Base-by-base conservation (phyloP, 2,797 vertebrate species). In the Chrysocyon brachyurus region DNA sequence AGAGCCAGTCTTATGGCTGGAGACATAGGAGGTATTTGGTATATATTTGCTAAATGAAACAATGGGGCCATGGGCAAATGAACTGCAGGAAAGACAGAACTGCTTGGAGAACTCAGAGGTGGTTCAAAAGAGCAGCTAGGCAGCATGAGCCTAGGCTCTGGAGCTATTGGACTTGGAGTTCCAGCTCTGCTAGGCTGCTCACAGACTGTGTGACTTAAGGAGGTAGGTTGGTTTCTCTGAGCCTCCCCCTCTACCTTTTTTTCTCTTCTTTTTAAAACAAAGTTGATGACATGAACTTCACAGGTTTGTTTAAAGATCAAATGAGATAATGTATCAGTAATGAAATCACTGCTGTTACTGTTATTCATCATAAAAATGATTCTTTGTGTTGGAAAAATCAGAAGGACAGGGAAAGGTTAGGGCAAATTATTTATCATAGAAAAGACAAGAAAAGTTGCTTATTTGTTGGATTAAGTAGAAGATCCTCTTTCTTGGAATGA, bases 391-490 rank as follows among this genome's bases (percentile, higher is more conserved):
- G 31, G 10, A 94, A 73, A 28, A 88, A 64, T 63, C 46, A 59
- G 24, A 95, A 83, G 7, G 81, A 6, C 52, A 90, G 52, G 57
- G 57, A 70, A 95, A 88, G 4, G 9, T 59, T 96, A 87, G 26
- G 21, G 87, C 19, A 92, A 22, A 75, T 92, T 78, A 63, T 87
- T 79, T 83, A 54, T 87, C 17, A 36, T 84, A 64, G 12, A 96
- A 56, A 86, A 97, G 36, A 92, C 64, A 73, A n/a, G 26, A 70
- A 24, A 88, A 78, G 2, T 82, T 90, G 26, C 21, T 94, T 90
- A 92, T 79, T 87, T 94, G 36, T 92, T 95, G 40, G 8, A 36
- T 97, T 81, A 95, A 92, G 33, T 54, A 75, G 68, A 91, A 94
- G 17, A 84, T 77, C 54, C 14, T 93, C 78, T 87, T 56, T 77